These are phyloP conservation scores for Siniperca chuatsi DNA, from an alignment of 2,113 vertebrate genomes.

Conservation along the genomic window DNA sequence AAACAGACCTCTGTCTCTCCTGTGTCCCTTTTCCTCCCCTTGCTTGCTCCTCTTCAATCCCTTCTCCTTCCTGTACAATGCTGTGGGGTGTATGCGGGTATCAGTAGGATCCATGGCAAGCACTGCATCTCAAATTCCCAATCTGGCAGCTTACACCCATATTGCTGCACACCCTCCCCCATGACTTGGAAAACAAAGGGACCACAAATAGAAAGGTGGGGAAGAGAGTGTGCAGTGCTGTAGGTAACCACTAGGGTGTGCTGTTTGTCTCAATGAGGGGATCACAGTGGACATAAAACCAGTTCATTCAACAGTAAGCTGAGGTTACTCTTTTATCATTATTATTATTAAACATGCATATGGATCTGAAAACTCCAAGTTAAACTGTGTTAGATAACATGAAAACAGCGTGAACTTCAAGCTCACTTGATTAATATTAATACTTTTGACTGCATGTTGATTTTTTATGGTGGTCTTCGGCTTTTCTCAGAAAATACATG, in stretches of 20 bases:
- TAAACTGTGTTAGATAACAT: slow-evolving; percentile 22
- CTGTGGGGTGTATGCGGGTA: slow-evolving; percentile 47
- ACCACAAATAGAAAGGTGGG: slow-evolving; percentile 13
- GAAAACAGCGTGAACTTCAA: slow-evolving; percentile 26
- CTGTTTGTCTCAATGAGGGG: slow-evolving; percentile 53
- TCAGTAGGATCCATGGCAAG: slow-evolving; percentile 55
- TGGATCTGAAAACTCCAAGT: background rate
- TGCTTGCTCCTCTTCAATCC: slow-evolving; percentile 37
- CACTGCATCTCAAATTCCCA: slow-evolving; percentile 50
- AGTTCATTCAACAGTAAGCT: background rate
- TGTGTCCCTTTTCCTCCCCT: slow-evolving; percentile 7
- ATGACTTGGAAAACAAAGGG: slow-evolving; percentile 41
- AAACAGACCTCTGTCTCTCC: slow-evolving; percentile 50
- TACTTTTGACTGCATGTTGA: slow-evolving; percentile 49
- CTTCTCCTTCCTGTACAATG: slow-evolving; percentile 34
- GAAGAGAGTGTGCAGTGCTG: slow-evolving; percentile 37
- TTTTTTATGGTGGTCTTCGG: slow-evolving; percentile 36
- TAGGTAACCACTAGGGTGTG: slow-evolving; percentile 57
- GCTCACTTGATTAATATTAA: slow-evolving; percentile 37
- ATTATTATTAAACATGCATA: background rate
- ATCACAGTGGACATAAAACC: slow-evolving; percentile 16
- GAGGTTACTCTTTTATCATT: background rate
- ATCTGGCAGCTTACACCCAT: slow-evolving; percentile 59
- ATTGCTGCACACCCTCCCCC: slow-evolving; percentile 24
- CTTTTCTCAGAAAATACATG: slow-evolving; percentile 18